Evolutionary conservation across 2,888 invertebrate genomes (phyloP).

Genomic region (Caenorhabditis sp.): DNA sequence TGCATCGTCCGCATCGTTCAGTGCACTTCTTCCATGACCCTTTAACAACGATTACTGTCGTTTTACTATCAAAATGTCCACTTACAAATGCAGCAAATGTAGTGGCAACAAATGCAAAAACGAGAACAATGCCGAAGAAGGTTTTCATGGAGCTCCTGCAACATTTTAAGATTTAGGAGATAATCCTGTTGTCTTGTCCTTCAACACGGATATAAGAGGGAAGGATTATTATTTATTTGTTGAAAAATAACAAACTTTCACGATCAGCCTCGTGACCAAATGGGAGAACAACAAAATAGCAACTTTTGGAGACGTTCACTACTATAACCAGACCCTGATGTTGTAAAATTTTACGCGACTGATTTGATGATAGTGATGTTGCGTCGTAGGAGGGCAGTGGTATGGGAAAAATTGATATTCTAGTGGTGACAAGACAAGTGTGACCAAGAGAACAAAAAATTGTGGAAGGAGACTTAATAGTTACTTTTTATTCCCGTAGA

Average conservation of each 20-base stretch:
- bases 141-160: no score
- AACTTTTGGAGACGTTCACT: neutral
- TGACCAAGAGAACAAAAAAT: neutral
- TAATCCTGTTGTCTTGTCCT: no score
- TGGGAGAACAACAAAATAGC: neutral
- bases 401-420: neutral
- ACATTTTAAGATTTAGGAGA: no score
- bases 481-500: neutral
- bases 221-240: no score
- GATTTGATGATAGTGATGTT: neutral
- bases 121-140: neutral
- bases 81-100: conserved; percentile 19
- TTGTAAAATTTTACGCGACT: neutral
- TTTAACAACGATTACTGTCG: neutral
- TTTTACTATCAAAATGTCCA: no score
- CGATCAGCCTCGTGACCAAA: conserved; percentile 3
- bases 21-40: conserved; percentile 15
- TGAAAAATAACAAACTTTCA: no score
- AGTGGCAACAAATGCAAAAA: conserved; percentile 5
- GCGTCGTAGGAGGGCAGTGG: no score
- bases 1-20: conserved; percentile 28
- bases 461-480: neutral
- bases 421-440: neutral
- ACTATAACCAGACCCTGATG: neutral
- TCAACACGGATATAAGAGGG: conserved; percentile 12